Percentiles rank a stretch among this genome's conserved stretches.
These are phyloP conservation scores for Porites lutea DNA, from an alignment of 64 coral and sea anemone genomes.

Conservation along the genomic window DNA sequence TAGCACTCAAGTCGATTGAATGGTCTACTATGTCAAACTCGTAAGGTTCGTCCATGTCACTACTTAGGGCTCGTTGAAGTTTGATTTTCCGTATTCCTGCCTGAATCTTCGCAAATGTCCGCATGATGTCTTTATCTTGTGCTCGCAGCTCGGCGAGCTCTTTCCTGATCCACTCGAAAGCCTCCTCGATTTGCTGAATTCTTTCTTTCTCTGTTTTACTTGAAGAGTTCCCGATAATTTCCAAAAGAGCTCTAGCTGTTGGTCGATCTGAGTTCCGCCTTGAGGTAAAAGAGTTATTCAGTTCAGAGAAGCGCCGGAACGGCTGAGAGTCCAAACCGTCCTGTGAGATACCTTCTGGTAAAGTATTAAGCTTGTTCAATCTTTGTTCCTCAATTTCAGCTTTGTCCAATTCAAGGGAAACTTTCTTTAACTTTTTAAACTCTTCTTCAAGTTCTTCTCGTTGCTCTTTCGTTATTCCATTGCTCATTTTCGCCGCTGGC, in stretches of 20 bases:
- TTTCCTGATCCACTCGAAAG: constrained; percentile 79
- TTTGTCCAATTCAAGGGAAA: constrained; percentile 43
- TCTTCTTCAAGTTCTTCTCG: constrained; percentile 5
- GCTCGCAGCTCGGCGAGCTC: constrained; percentile 70
- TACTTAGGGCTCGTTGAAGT: constrained; percentile 29
- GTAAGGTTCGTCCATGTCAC: constrained; percentile 21
- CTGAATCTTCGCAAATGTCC: constrained; percentile 73
- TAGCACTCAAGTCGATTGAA: constrained; percentile 14
- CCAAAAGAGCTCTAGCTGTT: constrained; percentile 39
- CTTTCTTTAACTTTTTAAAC: constrained; percentile 45
- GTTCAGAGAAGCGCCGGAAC: constrained; percentile 13
- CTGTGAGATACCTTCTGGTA: background rate
- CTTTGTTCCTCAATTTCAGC: constrained; percentile 9
- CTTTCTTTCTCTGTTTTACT: constrained; percentile 59
- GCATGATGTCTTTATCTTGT: constrained; percentile 83
- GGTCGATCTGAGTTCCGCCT: background rate
- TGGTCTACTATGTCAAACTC: constrained; percentile 18
- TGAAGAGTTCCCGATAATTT: constrained; percentile 38
- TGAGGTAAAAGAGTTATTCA: background rate
- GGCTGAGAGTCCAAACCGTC: background rate
- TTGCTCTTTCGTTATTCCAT: constrained; percentile 1
- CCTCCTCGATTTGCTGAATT: constrained; percentile 52
- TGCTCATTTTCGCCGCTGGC: background rate
- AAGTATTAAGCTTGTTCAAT: background rate
- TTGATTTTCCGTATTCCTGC: constrained; percentile 72